Percentiles rank a stretch among this genome's conserved stretches.
phyloP scores from a whole-genome alignment of 2,113 vertebrate genomes.

The Sinocyclocheilus grahami region DNA sequence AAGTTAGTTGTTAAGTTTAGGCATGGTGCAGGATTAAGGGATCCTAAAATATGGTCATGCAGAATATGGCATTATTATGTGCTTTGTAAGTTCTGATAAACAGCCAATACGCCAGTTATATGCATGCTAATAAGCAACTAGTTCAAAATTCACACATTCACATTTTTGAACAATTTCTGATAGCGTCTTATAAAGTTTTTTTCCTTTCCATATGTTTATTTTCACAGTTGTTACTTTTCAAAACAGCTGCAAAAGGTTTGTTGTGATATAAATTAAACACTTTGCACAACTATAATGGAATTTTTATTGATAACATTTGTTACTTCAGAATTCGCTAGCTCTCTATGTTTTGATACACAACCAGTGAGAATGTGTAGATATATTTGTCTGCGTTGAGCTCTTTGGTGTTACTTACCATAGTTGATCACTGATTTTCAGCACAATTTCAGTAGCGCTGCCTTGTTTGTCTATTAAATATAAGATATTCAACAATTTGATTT shows the following conservation, averaged over 20 bases:
- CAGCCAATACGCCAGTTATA: no score
- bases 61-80: no score
- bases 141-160: no score
- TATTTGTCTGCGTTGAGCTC: not conserved
- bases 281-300: not conserved
- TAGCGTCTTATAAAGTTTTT: not conserved
- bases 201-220: not conserved
- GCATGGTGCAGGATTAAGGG: no score
- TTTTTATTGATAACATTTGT: constrained; percentile 31
- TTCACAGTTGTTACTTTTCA: not conserved
- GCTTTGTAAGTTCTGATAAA: no score
- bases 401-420: not conserved
- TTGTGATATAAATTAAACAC: constrained; percentile 12
- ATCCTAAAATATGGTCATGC: no score
- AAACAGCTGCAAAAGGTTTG: not conserved
- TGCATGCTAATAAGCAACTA: no score
- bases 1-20: no score
- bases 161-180: no score
- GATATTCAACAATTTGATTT: not conserved
- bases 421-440: not conserved
- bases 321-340: not conserved
- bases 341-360: not conserved
- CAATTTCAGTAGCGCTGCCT: not conserved
- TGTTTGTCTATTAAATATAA: not conserved
- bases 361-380: not conserved